Evolutionary conservation across 2,888 invertebrate species (phyloP).

Genomic region (Drosophila yooni): DNA sequence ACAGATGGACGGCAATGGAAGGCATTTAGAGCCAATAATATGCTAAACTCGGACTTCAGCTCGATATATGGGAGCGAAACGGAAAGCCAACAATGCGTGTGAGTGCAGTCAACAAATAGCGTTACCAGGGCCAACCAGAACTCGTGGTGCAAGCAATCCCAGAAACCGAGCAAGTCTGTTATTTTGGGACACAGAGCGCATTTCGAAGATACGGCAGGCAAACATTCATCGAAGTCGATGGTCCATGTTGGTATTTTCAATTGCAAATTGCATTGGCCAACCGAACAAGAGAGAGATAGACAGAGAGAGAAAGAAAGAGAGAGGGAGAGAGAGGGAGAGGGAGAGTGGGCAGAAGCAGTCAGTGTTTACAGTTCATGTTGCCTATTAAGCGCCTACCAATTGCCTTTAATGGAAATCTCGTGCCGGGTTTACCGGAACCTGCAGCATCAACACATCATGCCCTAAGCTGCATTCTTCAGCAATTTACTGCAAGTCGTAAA

Average conservation of each 20-base stretch:
- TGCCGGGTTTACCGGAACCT: slow-evolving; percentile 1
- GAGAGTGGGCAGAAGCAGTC: not conserved
- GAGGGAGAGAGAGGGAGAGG: not conserved
- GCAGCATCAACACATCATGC: not conserved
- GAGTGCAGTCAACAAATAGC: slow-evolving; percentile 41
- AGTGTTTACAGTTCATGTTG: slow-evolving; percentile 36
- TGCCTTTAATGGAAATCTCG: slow-evolving; percentile 17
- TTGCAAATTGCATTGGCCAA: slow-evolving; percentile 44
- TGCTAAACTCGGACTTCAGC: slow-evolving; percentile 59
- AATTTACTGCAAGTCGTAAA: slow-evolving; percentile 50
- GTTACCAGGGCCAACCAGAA: slow-evolving; percentile 19
- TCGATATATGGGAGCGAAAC: not conserved
- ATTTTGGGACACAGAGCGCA: slow-evolving; percentile 22
- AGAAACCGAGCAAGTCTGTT: slow-evolving; percentile 24
- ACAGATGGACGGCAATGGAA: slow-evolving; percentile 40
- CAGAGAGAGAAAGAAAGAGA: not conserved
- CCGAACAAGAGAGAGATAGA: not conserved
- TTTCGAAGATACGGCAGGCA: slow-evolving; percentile 48
- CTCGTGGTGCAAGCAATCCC: not conserved
- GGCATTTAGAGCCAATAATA: slow-evolving; percentile 65
- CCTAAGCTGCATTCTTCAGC: slow-evolving; percentile 16
- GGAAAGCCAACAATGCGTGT: slow-evolving; percentile 30
- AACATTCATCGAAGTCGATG: slow-evolving; percentile 27
- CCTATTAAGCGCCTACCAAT: slow-evolving; percentile 52
- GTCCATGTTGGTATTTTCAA: slow-evolving; percentile 49